These are phyloP conservation scores for Vimba vimba DNA, from an alignment of 2,113 vertebrate genomes.

Conservation along the genomic window DNA sequence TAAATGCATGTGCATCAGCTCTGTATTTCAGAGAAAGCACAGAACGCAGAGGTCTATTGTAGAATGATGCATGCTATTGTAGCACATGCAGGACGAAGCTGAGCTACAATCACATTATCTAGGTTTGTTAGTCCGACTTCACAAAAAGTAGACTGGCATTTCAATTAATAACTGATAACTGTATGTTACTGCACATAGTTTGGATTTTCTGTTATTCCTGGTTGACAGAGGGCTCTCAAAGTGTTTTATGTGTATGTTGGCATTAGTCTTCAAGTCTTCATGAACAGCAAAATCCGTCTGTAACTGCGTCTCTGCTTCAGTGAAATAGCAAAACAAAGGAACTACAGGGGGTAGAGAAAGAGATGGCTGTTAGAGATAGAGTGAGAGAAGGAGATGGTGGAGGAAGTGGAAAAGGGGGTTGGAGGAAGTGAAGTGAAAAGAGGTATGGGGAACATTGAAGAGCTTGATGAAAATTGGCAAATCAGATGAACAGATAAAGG, in stretches of 20 bases:
- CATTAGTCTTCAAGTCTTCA: neutral
- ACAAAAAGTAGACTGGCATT: too few relatives aligned
- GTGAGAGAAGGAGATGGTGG: neutral
- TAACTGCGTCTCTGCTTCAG: conserved; percentile 21
- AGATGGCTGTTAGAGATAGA: conserved; percentile 42
- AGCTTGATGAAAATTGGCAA: conserved; percentile 36
- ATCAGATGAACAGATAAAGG: conserved; percentile 17
- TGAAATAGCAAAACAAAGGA: conserved; percentile 40
- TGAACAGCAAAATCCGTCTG: conserved; percentile 16
- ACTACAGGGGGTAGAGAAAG: conserved; percentile 34
- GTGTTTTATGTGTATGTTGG: neutral
- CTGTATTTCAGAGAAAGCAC: too few relatives aligned
- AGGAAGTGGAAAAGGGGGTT: conserved; percentile 10
- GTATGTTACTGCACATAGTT: neutral
- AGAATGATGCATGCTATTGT: too few relatives aligned
- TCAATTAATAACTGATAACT: too few relatives aligned
- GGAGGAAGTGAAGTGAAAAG: neutral
- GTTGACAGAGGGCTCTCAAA: neutral
- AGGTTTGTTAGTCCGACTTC: too few relatives aligned
- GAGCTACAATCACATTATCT: too few relatives aligned
- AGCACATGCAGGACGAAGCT: too few relatives aligned
- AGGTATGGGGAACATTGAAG: conserved; percentile 8
- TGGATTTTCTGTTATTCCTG: neutral
- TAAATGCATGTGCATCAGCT: too few relatives aligned
- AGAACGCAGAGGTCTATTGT: too few relatives aligned